Base-by-base conservation (phyloP, 2,797 vertebrate genomes). In the Lates japonicus region DNA sequence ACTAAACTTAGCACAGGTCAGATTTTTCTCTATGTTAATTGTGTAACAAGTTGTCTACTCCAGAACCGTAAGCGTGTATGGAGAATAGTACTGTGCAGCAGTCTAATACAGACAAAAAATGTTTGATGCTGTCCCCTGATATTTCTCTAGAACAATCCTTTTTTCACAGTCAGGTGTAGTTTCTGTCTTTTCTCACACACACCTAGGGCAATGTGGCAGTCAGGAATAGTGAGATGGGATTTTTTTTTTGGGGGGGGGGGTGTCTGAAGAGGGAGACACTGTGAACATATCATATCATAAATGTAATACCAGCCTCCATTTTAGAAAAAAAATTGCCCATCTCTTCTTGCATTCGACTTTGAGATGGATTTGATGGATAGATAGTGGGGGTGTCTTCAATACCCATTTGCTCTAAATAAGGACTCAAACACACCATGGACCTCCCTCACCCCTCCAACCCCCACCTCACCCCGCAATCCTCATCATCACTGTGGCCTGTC, bases 281-380 rank as follows among this genome's bases (percentile, higher is more conserved):
- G 74, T 71, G 60, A 66, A 62, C 65, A 44, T 65, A 49, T 62
- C 19, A 57, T 13, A 60, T 80, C 60, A 79, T 60, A 69, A 84
- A 83, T 77, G 74, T 60, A 73, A 81, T 64, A 71, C 51, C 37
- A 62, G 65, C 64, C 76, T 76, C 13, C 14, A 68, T 74, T 83
- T 81, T 55, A n/a, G 42, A 60, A 69, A 29, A 72, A 57, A 84
- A 75, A 49, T 12, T 17, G n/a, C 37, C n/a, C 31, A 59, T 67
- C 60, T 74, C 20, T 17, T 60, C 64, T 76, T 74, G 22, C 70
- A 80, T 57, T 85, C 8, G 6, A 66, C 48, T 61, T 49, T 70
- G 60, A 74, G 52, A 55, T 76, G 52, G 35, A 37, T 73, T 52
- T 81, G 68, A 84, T 75, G 25, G 80, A 77, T 48, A 48, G 73